A percentile compares a stretch with the other conserved stretches of the same genome.
phyloP scores from a whole-genome alignment of 1,140 invertebrate species.

The Lucilia sericata region DNA sequence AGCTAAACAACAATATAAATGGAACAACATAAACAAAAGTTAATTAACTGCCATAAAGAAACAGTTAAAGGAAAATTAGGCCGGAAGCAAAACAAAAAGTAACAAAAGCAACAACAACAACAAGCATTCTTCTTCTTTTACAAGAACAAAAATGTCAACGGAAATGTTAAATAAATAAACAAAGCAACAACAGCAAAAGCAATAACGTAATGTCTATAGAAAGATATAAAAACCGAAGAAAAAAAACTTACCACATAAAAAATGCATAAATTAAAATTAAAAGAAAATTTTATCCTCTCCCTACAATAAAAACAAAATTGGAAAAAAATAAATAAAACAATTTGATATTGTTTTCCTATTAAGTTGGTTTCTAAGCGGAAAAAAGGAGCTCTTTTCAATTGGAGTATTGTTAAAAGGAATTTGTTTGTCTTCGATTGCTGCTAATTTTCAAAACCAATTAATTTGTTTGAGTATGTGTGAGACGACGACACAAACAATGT shows the following conservation, averaged over 20 bases:
- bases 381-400: no score
- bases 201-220: neutral
- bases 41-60: conserved; percentile 42
- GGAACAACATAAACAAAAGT: conserved; percentile 41
- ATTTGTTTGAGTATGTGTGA: neutral
- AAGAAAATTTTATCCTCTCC: neutral
- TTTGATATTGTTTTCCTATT: no score
- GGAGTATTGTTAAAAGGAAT: neutral
- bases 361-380: no score
- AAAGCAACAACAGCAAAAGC: conserved; percentile 1
- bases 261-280: conserved; percentile 41
- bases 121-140: neutral
- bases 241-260: conserved; percentile 1
- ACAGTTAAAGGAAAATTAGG: conserved; percentile 43
- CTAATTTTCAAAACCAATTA: neutral
- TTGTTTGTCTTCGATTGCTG: neutral
- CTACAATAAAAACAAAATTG: no score
- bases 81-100: conserved; percentile 29
- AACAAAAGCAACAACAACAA: neutral
- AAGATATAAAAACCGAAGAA: conserved; percentile 28
- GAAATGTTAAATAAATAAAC: conserved; percentile 35
- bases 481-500: no score
- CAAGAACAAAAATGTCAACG: conserved; percentile 32
- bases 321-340: no score
- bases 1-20: conserved; percentile 11